Base-by-base conservation (phyloP, 2,113 vertebrate genomes). In the Bubo bubo region DNA sequence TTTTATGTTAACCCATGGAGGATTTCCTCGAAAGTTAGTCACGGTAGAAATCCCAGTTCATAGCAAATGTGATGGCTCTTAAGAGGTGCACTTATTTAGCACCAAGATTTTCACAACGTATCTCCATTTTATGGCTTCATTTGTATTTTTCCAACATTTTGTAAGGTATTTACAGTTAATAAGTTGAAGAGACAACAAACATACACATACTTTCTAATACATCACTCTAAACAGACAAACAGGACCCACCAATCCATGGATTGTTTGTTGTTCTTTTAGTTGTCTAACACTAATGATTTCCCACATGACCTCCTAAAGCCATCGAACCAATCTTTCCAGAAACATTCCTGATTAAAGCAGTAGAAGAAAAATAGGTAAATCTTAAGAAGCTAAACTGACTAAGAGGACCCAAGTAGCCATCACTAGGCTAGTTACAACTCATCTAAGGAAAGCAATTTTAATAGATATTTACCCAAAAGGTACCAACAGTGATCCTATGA, bases 281-380 rank as follows among this genome's bases (percentile, higher is more conserved):
- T 8, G 3, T 49, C 37, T 63, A 52, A 50, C 35, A 13, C 0
- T 2, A 52, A 56, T 26, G 30, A 56, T 60, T 89, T 93, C 56
- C 56, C 70, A 74, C n/a, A 39, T 10, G n/a, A 84, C 30, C 60
- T 63, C 52, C 20, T 67, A 73, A 71, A 72, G 64, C 55, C 73
- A 88, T 74, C 63, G 84, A 71, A 77, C 70, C 45, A 73, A 4
- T 74, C 86, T 9, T 67, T 63, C 23, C n/a, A 74, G 28, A 91
- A 79, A 52, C 22, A 60, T 45, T 45, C 39, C 59, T 0, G 0
- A 66, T 41, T 39, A 62, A 28, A 81, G 50, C 2, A 2, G n/a
- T 28, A 73, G 28, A 85, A 67, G 52, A 64, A 64, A 90, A 93
- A 21, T 1, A 68, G 23, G 27, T 52, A 28, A 47, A 53, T 28